These are phyloP conservation scores for Adelognathus sp. DNA, from an alignment of 2,888 invertebrate genomes.

Conservation along the genomic window DNA sequence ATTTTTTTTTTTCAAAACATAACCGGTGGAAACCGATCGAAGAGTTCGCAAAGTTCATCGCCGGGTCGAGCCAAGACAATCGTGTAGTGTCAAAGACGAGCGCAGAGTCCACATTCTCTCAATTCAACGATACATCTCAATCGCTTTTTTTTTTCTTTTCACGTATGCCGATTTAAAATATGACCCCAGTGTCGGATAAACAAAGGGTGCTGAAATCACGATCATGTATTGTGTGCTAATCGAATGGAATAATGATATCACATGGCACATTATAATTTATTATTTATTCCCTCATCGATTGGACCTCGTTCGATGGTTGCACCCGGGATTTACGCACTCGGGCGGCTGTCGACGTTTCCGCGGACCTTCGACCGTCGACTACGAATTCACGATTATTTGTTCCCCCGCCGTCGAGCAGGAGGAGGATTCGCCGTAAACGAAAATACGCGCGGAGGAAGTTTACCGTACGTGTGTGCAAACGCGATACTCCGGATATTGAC, in stretches of 20 bases:
- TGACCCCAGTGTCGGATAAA: constrained; percentile 16
- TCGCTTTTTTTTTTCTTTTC: background rate
- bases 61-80: background rate
- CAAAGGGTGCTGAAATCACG: background rate
- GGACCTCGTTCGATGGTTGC: background rate
- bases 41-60: background rate
- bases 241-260: background rate
- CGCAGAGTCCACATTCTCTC: background rate
- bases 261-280: background rate
- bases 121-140: background rate
- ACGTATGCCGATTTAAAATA: constrained; percentile 20
- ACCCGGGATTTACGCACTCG: background rate
- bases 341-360: background rate
- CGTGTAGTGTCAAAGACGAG: background rate
- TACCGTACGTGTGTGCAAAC: background rate
- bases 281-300: background rate
- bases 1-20: too few species aligned
- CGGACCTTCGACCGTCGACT: background rate
- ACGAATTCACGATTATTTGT: background rate
- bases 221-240: constrained; percentile 46
- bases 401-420: background rate
- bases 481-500: constrained; percentile 35
- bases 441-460: constrained; percentile 2
- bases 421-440: background rate
- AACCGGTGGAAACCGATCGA: background rate